phyloP scores from a whole-genome alignment of 2,888 invertebrate genomes.

The Drosophila limbata region DNA sequence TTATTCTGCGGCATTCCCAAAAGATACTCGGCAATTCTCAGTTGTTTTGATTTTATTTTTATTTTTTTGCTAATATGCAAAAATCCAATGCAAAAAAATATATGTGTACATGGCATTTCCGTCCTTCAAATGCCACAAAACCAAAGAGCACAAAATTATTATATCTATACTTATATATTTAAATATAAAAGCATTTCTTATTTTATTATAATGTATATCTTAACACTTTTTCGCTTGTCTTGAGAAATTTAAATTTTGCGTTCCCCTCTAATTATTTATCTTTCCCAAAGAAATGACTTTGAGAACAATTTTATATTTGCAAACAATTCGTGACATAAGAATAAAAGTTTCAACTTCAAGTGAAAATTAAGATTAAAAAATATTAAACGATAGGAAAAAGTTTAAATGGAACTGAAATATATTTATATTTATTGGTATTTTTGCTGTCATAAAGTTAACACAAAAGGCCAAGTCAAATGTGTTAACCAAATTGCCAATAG shows the following conservation, averaged over 20 bases:
- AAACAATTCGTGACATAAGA: conserved; percentile 43
- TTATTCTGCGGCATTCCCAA: not conserved
- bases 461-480: conserved; percentile 53
- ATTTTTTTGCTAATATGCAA: conserved; percentile 70
- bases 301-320: conserved; percentile 15
- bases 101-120: conserved; percentile 63
- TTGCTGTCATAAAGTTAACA: conserved; percentile 52
- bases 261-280: conserved; percentile 39
- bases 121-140: conserved; percentile 72
- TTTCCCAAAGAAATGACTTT: conserved; percentile 33
- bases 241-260: conserved; percentile 32
- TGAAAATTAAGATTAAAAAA: conserved; percentile 14
- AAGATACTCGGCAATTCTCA: not conserved
- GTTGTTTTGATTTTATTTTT: conserved; percentile 40
- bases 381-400: conserved; percentile 5
- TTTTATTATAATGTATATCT: conserved; percentile 30
- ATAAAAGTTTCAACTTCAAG: conserved; percentile 6
- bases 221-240: conserved; percentile 50
- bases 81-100: conserved; percentile 37
- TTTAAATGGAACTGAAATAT: not conserved
- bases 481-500: conserved; percentile 68
- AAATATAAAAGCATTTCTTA: conserved; percentile 39
- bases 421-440: not conserved
- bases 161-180: not conserved
- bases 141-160: conserved; percentile 22